Evolutionary conservation across 2,888 invertebrate genomes (phyloP).

Genomic region (Erebia epiphron): DNA sequence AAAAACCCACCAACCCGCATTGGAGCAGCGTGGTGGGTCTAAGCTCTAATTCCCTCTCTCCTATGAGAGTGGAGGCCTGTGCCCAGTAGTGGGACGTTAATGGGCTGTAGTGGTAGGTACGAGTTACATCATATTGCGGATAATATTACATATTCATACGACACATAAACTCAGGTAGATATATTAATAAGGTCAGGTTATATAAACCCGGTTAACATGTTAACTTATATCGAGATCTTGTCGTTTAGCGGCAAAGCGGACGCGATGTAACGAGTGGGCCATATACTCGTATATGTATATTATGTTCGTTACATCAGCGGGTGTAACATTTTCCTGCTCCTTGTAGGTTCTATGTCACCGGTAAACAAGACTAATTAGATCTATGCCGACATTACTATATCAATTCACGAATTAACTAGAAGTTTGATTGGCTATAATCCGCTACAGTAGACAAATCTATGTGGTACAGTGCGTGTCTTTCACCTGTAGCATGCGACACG

Average conservation of each 20-base stretch:
- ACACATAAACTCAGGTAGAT: neutral
- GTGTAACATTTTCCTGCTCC: constrained; percentile 10
- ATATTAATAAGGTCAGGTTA: constrained; percentile 13
- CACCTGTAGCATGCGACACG: too few relatives aligned
- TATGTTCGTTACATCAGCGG: constrained; percentile 1
- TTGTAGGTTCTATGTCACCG: neutral
- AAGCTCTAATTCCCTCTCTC: too few relatives aligned
- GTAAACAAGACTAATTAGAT: neutral
- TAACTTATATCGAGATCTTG: neutral
- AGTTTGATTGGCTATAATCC: too few relatives aligned
- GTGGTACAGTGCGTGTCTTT: too few relatives aligned
- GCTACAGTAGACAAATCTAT: too few relatives aligned
- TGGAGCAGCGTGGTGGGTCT: too few relatives aligned
- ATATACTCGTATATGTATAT: too few relatives aligned
- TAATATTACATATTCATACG: constrained; percentile 7
- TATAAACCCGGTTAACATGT: constrained; percentile 1
- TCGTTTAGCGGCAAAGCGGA: constrained; percentile 5
- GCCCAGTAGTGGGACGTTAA: too few relatives aligned
- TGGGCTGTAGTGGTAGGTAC: too few relatives aligned
- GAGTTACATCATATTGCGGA: neutral
- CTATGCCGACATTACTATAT: neutral
- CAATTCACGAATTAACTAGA: too few relatives aligned
- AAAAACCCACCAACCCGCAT: too few relatives aligned
- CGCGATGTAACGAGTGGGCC: neutral
- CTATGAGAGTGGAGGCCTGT: too few relatives aligned